Evolutionary conservation across 2,888 invertebrate genomes (phyloP), one percentile per base, ranked within the genome.

Genomic region (Auanema sp.): DNA sequence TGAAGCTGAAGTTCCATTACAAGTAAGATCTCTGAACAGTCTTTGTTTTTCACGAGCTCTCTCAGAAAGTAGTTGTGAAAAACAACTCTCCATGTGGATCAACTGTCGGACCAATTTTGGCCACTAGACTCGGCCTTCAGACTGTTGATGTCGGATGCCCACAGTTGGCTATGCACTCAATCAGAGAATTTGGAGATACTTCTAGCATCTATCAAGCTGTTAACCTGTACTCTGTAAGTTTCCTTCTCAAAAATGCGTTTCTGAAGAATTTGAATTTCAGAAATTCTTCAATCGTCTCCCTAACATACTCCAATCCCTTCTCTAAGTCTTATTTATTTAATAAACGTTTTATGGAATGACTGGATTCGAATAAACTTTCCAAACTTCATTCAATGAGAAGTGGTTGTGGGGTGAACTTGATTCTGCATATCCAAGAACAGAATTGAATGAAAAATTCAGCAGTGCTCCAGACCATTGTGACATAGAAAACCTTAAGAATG

Each of bases 81-180:
- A 87, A 87, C 73, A 87, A 87, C 71, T 84, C 84, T 0, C 83
- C 85, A 1, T 87, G 87, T 77, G 87, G 87, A 18, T 85, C 85
- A 4, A 87, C 87, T 18, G 86, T 87, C 42, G 87, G 87, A 4
- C 87, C 87, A n/a, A 86, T 87, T 62, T 81, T 87, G 80, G 83
- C 87, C 1, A 82, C 86, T 40, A 84, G 84, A 65, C 83, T 87
- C 25, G 87, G 86, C 1, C 83, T 87, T 69, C 82, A 83, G 18
- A 86, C 87, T 1, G 78, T 87, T 40, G 87, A 87, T 73, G 82
- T 87, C 16, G 71, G 87, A 18, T 85, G 85, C 5, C 84, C 87
- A 1, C 86, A 86, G 73, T 81, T 87, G 58, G 85, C 85, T 52
- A 87, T 87, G 87, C 87, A 87, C 75, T 86, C 86, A 11, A 86